Evolutionary conservation across 2,113 vertebrate species (phyloP), one percentile per base, ranked within the genome.

Genomic region (Corvus cornix): DNA sequence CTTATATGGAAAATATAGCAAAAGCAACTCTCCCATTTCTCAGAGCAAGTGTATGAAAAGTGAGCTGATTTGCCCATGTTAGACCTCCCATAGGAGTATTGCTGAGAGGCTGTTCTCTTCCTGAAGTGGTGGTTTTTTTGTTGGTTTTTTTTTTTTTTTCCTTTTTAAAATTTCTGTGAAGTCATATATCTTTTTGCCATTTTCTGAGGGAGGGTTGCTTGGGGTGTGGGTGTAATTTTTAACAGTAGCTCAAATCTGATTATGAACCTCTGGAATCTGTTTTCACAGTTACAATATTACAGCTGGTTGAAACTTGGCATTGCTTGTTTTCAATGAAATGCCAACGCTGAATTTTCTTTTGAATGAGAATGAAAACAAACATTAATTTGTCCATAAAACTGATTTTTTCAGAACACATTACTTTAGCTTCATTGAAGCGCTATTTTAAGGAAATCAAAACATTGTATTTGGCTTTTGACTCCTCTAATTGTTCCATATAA

Each of bases 301-400:
- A 97, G 93, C 94, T 96, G 89, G 70, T 78, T 96, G 94, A 69
- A 95, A 80, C 87, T 95, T 96, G 94, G 93, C 94, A 44, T 85
- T 85, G 89, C 55, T 35, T 90, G 51, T 88, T 93, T 69, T 83
- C 70, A 62, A 2, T 69, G 67, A 93, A 87, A 90, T 90, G 95
- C 94, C 95, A 96, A 43, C 7, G 24, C 84, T 67, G 77, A 89
- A 87, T 92, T 93, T 95, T 94, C 87, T 76, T 96, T 91, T 95
- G 66, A 89, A 55, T 77, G 39, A 80, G 51, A 9, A 87, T 90
- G 74, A 93, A 95, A 96, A 95, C 78, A 94, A 96, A 94, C 60
- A 94, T 87, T 83, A 91, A 87, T 96, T 95, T 89, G 87, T 89
- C 75, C 82, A 85, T 95, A 91, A 96, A 93, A 55, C 62, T 56